Evolutionary conservation across 2,888 invertebrate genomes (phyloP), one percentile per base, ranked within the genome.

Genomic region (Linyphia triangularis): DNA sequence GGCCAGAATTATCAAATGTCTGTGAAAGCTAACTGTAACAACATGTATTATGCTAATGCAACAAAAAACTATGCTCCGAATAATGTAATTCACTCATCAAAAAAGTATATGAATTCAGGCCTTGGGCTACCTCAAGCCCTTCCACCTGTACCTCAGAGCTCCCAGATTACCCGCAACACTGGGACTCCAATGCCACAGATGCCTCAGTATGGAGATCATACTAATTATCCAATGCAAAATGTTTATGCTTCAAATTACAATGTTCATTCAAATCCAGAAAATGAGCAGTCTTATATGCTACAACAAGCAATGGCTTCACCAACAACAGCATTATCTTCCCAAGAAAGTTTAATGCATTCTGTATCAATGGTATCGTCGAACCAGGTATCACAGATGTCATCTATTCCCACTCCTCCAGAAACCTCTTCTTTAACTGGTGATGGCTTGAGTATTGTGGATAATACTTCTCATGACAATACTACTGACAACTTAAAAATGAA

Each of bases 341-440:
- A 81, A 61, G 88, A 88, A 33, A 75, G 24, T 69, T 77, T 82
- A n/a, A 63, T 78, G 30, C 77, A 70, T 19, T 61, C 77, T 19
- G 51, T 43, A 33, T 69, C 82, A 10, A 57, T 75, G n/a, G 61
- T 43, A 51, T 69, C 81, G 69, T 19, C 69, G 61, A 88, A 75
- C 69, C 81, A 88, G 26, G 85, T 85, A 30, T 73, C 73, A 13
- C 88, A 88, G 40, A 72, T 89, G 22, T 89, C 89, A 57, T 89
- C 89, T n/a, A 89, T 89, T 43, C 89, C 89, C 28, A 89, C 89
- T 30, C 89, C 89, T 22, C 89, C 89, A 77, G 89, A 89, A 79
- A 84, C 89, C 22, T 84, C 89, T 37, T 84, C 88, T 33, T 40
- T 84, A 26, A 67, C 83, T 24, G 43, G 70, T 63, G 89, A 84